phyloP scores from a whole-genome alignment of 2,797 vertebrate genomes.

The Cichlasoma orientale region DNA sequence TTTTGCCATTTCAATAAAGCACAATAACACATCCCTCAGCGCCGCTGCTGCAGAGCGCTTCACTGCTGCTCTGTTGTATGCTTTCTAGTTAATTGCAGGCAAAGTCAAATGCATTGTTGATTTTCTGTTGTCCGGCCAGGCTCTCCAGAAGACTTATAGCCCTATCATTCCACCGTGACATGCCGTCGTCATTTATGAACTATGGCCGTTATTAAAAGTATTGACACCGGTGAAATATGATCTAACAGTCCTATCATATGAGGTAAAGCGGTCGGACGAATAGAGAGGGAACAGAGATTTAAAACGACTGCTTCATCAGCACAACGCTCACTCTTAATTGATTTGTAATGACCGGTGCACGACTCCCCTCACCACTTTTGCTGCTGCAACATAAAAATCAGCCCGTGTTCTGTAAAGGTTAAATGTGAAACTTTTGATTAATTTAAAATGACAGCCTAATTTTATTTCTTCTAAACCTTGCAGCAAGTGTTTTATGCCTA shows the following conservation, averaged over 20 bases:
- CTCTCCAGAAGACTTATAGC: conserved; percentile 21
- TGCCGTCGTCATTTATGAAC: conserved; percentile 32
- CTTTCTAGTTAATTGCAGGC: conserved; percentile 25
- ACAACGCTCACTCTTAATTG: not conserved
- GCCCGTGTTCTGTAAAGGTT: not conserved
- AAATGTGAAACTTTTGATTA: not conserved
- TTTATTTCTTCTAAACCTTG: not conserved
- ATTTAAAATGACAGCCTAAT: not conserved
- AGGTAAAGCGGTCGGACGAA: not conserved
- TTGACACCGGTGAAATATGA: conserved; percentile 47
- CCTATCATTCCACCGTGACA: conserved; percentile 11
- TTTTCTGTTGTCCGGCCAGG: conserved; percentile 22
- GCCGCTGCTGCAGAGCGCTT: not conserved
- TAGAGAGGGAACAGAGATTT: conserved; percentile 6
- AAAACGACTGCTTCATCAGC: not conserved
- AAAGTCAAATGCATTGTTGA: conserved; percentile 32
- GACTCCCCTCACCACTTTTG: no score
- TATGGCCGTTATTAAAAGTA: conserved; percentile 37
- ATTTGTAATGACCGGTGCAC: not conserved
- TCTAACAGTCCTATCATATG: not conserved
- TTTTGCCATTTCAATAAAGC: conserved; percentile 1
- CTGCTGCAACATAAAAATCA: no score
- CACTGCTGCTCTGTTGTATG: conserved; percentile 1
- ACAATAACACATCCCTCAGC: not conserved
- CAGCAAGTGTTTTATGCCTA: not conserved